These are phyloP conservation scores for Sericinus montela DNA, from an alignment of 2,888 invertebrate genomes.

Conservation along the genomic window DNA sequence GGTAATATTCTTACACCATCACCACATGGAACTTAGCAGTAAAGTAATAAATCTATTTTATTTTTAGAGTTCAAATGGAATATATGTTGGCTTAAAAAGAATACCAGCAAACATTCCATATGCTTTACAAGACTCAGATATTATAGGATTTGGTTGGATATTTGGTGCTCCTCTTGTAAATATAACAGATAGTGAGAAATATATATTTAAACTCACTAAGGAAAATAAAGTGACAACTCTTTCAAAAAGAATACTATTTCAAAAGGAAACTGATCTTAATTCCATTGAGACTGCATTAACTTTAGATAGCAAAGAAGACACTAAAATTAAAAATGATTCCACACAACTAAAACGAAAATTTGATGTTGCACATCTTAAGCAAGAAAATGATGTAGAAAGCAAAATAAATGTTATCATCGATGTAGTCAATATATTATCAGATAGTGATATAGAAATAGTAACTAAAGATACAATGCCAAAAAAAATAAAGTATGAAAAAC, in stretches of 20 bases:
- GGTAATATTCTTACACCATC: too few relatives aligned
- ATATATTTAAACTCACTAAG: constrained; percentile 53
- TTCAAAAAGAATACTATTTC: constrained; percentile 41
- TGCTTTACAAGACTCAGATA: constrained; percentile 57
- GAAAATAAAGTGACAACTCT: constrained; percentile 29
- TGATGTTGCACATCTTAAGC: constrained; percentile 25
- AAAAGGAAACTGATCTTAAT: constrained; percentile 48
- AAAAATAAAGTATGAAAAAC: constrained; percentile 41
- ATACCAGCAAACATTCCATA: constrained; percentile 53
- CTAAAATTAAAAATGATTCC: constrained; percentile 19
- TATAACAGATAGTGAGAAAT: constrained; percentile 55
- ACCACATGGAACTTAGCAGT: too few relatives aligned
- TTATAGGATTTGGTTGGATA: constrained; percentile 77
- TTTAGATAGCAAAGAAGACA: constrained; percentile 25
- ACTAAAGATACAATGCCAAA: constrained; percentile 26
- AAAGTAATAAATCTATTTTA: neutral
- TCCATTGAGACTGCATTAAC: constrained; percentile 34
- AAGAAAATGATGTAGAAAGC: constrained; percentile 26
- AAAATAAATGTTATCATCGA: constrained; percentile 26
- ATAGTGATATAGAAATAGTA: constrained; percentile 45
- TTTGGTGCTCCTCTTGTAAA: constrained; percentile 39
- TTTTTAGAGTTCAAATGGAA: constrained; percentile 79
- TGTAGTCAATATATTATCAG: constrained; percentile 41
- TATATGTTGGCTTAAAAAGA: constrained; percentile 68
- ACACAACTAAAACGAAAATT: constrained; percentile 48